Conservation (phyloP, 2,797 vertebrate species). For the Todus mexicanus region DNA sequence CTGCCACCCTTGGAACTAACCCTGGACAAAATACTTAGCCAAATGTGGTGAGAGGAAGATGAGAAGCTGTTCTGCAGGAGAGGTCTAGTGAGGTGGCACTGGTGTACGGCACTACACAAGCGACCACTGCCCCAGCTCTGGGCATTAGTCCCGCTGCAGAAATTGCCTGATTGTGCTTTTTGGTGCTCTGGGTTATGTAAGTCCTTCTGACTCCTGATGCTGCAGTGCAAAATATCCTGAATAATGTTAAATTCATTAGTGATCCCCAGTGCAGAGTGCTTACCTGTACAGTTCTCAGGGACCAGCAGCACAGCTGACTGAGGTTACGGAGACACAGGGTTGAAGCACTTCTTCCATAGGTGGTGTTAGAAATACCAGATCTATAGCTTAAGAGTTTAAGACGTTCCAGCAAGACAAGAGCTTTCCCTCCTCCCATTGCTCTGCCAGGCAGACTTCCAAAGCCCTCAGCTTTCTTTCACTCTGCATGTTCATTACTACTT, state of each 20-base stretch:
- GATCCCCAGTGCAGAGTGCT: not conserved
- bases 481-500: not conserved
- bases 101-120: not conserved
- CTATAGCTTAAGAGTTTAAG: not conserved
- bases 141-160: not conserved
- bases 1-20: not conserved
- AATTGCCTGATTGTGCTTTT: not conserved
- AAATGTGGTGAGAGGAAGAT: accelerated
- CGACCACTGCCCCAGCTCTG: not conserved
- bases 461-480: not conserved
- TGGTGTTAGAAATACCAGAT: not conserved
- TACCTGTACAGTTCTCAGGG: not conserved
- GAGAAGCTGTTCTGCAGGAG: not conserved
- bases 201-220: not conserved
- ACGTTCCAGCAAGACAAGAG: not conserved
- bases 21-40: not conserved
- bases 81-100: not conserved
- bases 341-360: not conserved
- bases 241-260: not conserved
- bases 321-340: not conserved
- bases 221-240: not conserved
- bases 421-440: not conserved
- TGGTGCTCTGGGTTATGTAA: not conserved
- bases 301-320: not conserved
- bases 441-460: not conserved